A percentile compares a stretch with the other conserved stretches of the same genome.
These are phyloP conservation scores for Cliona cf. orientalis DNA, from an alignment of 37 sponge, comb jelly and placozoan genomes.

Conservation along the genomic window DNA sequence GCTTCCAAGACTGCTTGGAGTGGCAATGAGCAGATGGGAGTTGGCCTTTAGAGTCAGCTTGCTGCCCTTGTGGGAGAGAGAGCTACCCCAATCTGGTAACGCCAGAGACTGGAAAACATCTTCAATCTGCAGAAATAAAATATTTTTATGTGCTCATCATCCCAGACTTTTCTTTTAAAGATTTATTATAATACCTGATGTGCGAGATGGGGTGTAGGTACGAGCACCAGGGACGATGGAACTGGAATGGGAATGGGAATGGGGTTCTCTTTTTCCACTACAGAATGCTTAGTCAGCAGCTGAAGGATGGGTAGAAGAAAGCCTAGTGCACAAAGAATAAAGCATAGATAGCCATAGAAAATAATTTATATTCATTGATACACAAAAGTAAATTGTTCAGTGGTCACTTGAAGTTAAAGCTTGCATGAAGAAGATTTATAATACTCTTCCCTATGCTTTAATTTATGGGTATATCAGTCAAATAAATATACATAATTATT, in stretches of 20 bases:
- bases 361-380: background rate
- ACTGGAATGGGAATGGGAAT: background rate
- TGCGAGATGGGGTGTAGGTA: constrained; percentile 83
- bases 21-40: constrained; percentile 61
- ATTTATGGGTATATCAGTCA: background rate
- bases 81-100: constrained; percentile 12
- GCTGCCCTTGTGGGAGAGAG: constrained; percentile 10
- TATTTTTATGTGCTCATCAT: background rate
- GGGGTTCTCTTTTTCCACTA: background rate
- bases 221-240: constrained; percentile 61
- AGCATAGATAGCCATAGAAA: background rate
- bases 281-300: too few relatives aligned
- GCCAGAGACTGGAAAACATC: constrained; percentile 54
- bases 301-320: constrained; percentile 65
- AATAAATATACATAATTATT: background rate
- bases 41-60: constrained; percentile 37
- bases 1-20: constrained; percentile 38
- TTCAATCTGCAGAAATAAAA: constrained; percentile 39
- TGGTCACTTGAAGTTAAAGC: too few relatives aligned
- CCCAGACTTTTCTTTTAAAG: background rate
- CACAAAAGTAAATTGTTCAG: background rate
- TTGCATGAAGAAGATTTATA: too few relatives aligned
- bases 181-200: constrained; percentile 58
- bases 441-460: background rate
- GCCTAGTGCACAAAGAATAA: constrained; percentile 66